A percentile compares a stretch with the other conserved stretches of the same genome.
phyloP scores from a whole-genome alignment of 1,140 invertebrate species.

The Bombus waltoni region DNA sequence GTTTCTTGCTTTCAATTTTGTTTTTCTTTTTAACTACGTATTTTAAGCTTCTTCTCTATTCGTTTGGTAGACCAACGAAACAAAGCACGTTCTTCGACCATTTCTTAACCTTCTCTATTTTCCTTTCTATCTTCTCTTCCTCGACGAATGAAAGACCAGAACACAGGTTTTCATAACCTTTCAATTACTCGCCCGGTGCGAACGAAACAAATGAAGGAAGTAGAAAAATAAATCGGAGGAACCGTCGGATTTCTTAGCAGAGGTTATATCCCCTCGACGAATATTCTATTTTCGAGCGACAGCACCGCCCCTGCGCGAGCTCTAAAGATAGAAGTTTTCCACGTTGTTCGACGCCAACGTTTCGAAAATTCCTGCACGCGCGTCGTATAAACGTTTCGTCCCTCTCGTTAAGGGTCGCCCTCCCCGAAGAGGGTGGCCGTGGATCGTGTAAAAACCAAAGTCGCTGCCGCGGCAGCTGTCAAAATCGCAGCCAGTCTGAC shows the following conservation, averaged over 20 bases:
- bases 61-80: too few relatives aligned
- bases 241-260: slow-evolving; percentile 43
- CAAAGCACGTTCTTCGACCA: too few relatives aligned
- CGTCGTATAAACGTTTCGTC: slow-evolving; percentile 6
- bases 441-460: slow-evolving; percentile 1
- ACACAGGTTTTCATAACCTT: too few relatives aligned
- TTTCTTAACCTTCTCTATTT: too few relatives aligned
- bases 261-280: slow-evolving; percentile 54
- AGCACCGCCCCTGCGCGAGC: slow-evolving; percentile 65
- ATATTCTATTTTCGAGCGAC: slow-evolving; percentile 80
- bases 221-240: slow-evolving; percentile 5
- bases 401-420: slow-evolving; percentile 33
- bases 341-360: slow-evolving; percentile 59
- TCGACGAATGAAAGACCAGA: too few relatives aligned
- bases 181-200: neutral
- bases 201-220: neutral
- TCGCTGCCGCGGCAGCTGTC: slow-evolving; percentile 52
- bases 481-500: slow-evolving; percentile 45
- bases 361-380: slow-evolving; percentile 75
- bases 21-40: too few relatives aligned
- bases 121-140: too few relatives aligned
- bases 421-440: slow-evolving; percentile 32
- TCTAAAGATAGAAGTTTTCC: slow-evolving; percentile 67
- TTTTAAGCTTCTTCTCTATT: too few relatives aligned
- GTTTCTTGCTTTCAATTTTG: too few relatives aligned